Base-by-base conservation (phyloP, 2,888 invertebrate genomes). In the Papilio protenor region DNA sequence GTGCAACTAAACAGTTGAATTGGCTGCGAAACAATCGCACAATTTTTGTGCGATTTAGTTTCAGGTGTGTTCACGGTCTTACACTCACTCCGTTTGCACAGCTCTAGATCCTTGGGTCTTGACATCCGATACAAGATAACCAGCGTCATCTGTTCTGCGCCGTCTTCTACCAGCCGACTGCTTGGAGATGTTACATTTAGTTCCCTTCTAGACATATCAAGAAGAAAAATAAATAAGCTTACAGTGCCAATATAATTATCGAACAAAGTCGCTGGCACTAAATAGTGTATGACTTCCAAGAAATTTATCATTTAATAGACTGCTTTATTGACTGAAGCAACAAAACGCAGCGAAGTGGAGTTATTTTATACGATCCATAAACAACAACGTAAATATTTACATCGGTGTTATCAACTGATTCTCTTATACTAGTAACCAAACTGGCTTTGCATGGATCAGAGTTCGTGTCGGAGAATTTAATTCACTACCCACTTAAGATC, bases 381-480 rank as follows among this genome's bases (percentile, higher is more conserved):
- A 76, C 66, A 73, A 40, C n/a, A 33, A 59, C 77, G 77, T 73
- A 74, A 74, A 73, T 77, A 73, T 77, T 77, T 77, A 77, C 73
- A 77, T 70, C 49, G 73, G 27, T 47, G 59, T 73, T 73, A 77
- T 73, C 57, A 77, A 77, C 73, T 57, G 45, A 73, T 69, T 77
- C 73, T 73, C 69, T 73, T 70, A 73, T 33, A 64, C 61, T 33
- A 66, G 40, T n/a, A 18, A 18, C 18, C 33, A 4, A 1, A 11
- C 40, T 18, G n/a, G n/a, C 66, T 40, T 40, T 18, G 4, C 66
- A 3, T n/a, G 66, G 40, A 3, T 33, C 14, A 2, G 2, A 66
- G 11, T 10, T 12, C 12, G 12, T 1, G 16, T 52, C 40, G 8
- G 8, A 8, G 6, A 40, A 8, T 40, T 40, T 40, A 40, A 40